Base-by-base conservation (phyloP, 30 jellyfish, hydroid and myxozoan species). In the Rhopilema esculentum region DNA sequence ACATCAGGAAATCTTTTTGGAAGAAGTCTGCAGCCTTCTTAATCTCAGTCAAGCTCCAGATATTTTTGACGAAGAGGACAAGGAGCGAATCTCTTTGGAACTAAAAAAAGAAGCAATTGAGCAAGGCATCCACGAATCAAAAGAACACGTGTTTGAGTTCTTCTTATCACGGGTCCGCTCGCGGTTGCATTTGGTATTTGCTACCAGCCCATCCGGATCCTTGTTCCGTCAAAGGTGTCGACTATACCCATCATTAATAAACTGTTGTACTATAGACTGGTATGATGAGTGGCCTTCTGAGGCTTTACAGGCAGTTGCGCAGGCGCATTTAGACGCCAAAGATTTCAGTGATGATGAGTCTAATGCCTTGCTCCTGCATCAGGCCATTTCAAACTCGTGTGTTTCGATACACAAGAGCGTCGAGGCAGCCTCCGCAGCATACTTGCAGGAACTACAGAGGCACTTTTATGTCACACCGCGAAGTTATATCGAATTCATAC, bases 161-260 rank as follows among this genome's bases (percentile, higher is more conserved):
- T 92, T 92, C 77, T 53, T 70, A 15, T 72, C 91, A 27, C 82
- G 96, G 23, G 96, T 86, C 52, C 93, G 94, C 20, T 28, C 89
- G 29, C 82, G 92, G 76, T 65, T 92, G 67, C 98, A 92, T 72
- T 71, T 92, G 4, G 96, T 92, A 4, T 85, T 85, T 66, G 74
- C 98, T 6, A 92, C 98, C n/a, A 92, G 96, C 26, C 98, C 98
- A 24, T 92, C 96, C 73, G 96, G 96, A 23, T 57, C 96, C 12
- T 27, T 70, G 21, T 92, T 92, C 79, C 96, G 94, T 25, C 90
- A 92, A 25, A 90, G 98, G 17, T 92, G 98, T 75, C 98, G 94
- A 1, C 63, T 75, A 71, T 88, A 88, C 74, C 97, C 97, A 27
- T 50, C 97, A 16, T 64, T 93, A 23, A 67, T 93, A 24, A 83